A percentile compares a stretch with the other conserved stretches of the same genome.
phyloP scores from a whole-genome alignment of 2,888 invertebrate species.

The Drosophila macrospina region DNA sequence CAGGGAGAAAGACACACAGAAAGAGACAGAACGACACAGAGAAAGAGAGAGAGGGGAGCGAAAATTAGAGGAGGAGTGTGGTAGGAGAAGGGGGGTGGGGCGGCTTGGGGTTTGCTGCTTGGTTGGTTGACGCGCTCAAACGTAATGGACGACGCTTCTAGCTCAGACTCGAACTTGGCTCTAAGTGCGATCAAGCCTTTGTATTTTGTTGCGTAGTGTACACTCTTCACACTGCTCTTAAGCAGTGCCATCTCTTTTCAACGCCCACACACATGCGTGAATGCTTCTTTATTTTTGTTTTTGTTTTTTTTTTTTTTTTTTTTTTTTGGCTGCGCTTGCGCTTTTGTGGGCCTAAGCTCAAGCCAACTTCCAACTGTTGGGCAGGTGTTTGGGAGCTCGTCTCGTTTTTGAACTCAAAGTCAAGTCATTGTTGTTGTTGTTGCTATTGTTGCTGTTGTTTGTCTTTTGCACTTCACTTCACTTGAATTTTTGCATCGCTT shows the following conservation, averaged over 20 bases:
- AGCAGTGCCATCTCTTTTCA: constrained; percentile 39
- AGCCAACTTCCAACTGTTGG: constrained; percentile 15
- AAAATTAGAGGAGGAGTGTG: no score
- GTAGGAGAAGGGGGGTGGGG: background rate
- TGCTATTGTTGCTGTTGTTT: constrained; percentile 70
- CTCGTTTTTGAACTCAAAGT: constrained; percentile 65
- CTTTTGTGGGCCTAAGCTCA: constrained; percentile 49
- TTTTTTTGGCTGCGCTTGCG: constrained; percentile 49
- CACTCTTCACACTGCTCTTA: constrained; percentile 27
- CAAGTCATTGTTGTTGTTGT: constrained; percentile 74
- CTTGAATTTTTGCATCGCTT: constrained; percentile 80
- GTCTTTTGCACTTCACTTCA: constrained; percentile 83
- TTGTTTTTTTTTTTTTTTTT: background rate
- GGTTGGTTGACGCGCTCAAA: constrained; percentile 76
- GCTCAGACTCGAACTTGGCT: constrained; percentile 27
- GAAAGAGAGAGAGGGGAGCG: background rate
- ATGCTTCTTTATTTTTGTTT: constrained; percentile 26
- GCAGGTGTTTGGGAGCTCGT: constrained; percentile 60
- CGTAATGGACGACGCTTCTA: constrained; percentile 73
- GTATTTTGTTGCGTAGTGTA: constrained; percentile 44
- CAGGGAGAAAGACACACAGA: background rate
- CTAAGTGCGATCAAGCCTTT: constrained; percentile 12
- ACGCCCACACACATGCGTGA: constrained; percentile 51
- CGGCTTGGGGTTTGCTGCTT: constrained; percentile 65
- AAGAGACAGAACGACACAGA: no score